A percentile compares a stretch with the other conserved stretches of the same genome.
Evolutionary conservation across 2,888 invertebrate species (phyloP).

Genomic region (Rhingia campestris): DNA sequence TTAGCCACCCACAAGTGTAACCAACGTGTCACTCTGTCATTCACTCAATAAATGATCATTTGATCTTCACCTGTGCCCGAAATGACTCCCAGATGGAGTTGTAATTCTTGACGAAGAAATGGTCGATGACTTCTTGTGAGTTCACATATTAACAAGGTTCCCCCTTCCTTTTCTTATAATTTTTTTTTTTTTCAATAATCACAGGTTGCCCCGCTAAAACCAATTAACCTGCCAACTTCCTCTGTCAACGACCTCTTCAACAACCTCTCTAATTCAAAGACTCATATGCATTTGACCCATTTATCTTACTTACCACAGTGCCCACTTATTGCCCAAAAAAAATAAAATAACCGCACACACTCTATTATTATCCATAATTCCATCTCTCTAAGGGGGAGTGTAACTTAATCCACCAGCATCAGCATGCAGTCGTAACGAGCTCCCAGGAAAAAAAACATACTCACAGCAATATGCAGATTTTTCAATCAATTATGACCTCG

Average conservation of each 20-base stretch:
- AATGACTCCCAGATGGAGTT: neutral
- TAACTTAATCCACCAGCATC: conserved; percentile 50
- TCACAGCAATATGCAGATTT: conserved; percentile 62
- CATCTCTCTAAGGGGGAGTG: conserved; percentile 31
- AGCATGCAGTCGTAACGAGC: conserved; percentile 32
- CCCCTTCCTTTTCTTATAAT: too few relatives aligned
- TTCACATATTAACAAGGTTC: too few relatives aligned
- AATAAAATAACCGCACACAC: neutral
- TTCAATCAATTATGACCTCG: conserved; percentile 55
- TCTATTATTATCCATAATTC: conserved; percentile 50
- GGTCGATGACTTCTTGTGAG: too few relatives aligned
- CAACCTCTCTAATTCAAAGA: conserved; percentile 29
- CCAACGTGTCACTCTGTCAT: neutral
- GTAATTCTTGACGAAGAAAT: neutral
- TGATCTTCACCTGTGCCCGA: neutral
- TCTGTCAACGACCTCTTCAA: conserved; percentile 47
- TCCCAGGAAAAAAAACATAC: conserved; percentile 25
- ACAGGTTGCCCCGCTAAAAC: neutral
- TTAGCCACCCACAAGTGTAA: neutral
- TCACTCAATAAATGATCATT: too few relatives aligned
- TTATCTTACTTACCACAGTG: conserved; percentile 61
- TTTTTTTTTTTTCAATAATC: neutral
- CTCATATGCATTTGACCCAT: conserved; percentile 57
- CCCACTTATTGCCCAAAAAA: conserved; percentile 14
- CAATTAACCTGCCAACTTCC: conserved; percentile 45